A percentile compares a stretch with the other conserved stretches of the same genome.
Conservation (phyloP, 2,113 vertebrate species). For the Eira barbara region DNA sequence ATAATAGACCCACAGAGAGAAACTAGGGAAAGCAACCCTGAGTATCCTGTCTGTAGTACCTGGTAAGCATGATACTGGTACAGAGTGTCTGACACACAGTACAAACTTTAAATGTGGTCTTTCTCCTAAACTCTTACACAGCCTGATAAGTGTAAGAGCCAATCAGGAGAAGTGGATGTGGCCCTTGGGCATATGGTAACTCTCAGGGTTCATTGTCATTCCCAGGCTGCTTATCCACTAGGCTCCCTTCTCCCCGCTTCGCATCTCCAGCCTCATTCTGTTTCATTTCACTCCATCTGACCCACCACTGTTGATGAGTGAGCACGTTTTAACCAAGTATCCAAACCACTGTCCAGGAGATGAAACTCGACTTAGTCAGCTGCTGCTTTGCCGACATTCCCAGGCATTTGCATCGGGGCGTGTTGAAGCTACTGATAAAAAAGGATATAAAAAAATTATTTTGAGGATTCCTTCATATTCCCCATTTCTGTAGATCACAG, state of each 20-base stretch:
- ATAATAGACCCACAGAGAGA: not conserved
- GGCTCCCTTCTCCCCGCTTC: not conserved
- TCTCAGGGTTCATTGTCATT: not conserved
- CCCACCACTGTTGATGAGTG: not conserved
- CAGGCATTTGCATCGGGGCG: not conserved
- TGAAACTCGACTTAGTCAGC: not conserved
- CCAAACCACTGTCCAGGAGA: not conserved
- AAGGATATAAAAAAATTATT: not conserved
- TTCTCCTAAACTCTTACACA: not conserved
- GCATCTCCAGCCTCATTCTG: not conserved
- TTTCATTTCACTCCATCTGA: not conserved
- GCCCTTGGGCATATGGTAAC: not conserved
- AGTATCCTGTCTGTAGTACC: not conserved
- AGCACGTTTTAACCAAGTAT: not conserved
- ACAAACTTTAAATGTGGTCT: not conserved
- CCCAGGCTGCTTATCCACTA: not conserved
- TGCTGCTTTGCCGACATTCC: not conserved
- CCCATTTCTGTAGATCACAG: not conserved
- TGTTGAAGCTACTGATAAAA: not conserved
- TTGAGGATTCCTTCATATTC: not conserved
- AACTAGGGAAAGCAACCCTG: not conserved
- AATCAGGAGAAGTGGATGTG: not conserved
- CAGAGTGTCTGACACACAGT: not conserved
- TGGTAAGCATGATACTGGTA: not conserved
- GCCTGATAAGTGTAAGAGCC: not conserved